These are phyloP conservation scores for Polyploca ridens DNA, from an alignment of 2,888 invertebrate genomes.

Conservation along the genomic window DNA sequence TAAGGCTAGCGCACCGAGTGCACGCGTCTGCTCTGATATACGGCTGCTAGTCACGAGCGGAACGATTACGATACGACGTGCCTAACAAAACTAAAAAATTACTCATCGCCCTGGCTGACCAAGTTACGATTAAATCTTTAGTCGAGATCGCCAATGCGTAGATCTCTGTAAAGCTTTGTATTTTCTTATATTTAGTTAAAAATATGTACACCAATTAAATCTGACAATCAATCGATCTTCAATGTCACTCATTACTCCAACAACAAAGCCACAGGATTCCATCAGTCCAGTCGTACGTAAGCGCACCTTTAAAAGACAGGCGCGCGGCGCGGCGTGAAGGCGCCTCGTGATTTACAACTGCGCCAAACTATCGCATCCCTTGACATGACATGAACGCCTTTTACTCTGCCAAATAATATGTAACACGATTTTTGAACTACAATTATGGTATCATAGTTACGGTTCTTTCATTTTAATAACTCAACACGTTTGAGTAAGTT, in stretches of 20 bases:
- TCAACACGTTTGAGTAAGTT: slow-evolving; percentile 23
- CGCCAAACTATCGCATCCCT: slow-evolving; percentile 59
- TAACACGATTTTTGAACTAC: slow-evolving; percentile 26
- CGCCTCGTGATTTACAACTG: slow-evolving; percentile 71
- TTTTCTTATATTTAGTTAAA: background rate
- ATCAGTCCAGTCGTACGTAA: slow-evolving; percentile 1
- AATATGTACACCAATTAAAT: background rate
- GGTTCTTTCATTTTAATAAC: slow-evolving; percentile 36
- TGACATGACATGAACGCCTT: slow-evolving; percentile 44
- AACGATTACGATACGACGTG: slow-evolving; percentile 43
- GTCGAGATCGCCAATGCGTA: background rate
- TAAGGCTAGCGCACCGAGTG: slow-evolving; percentile 47
- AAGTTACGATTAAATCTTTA: slow-evolving; percentile 3
- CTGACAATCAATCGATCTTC: slow-evolving; percentile 6
- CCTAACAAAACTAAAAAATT: slow-evolving; percentile 27
- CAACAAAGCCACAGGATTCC: background rate
- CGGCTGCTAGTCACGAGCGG: slow-evolving; percentile 40
- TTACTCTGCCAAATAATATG: slow-evolving; percentile 18
- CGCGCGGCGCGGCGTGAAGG: slow-evolving; percentile 39
- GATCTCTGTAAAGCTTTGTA: too few relatives aligned
- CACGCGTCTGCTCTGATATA: slow-evolving; percentile 48
- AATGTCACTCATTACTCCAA: background rate
- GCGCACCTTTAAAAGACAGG: background rate
- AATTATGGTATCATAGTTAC: slow-evolving; percentile 36
- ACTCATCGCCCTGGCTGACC: slow-evolving; percentile 12